Base-by-base conservation (phyloP, 2,888 invertebrate species). In the Cyclophora albipunctata region DNA sequence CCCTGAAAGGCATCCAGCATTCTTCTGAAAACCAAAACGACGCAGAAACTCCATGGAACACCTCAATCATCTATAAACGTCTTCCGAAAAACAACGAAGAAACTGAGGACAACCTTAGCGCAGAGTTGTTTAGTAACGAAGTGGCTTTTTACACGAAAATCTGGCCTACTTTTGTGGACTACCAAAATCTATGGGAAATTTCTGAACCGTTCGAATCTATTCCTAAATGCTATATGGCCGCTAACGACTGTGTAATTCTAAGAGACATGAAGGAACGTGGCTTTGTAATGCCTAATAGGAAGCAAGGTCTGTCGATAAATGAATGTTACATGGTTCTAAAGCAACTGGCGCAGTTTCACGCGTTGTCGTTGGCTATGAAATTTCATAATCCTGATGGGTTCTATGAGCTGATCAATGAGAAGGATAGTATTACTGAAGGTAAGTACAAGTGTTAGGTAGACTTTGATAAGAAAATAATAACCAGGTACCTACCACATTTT, bases 81-180 rank as follows among this genome's bases (percentile, higher is more conserved):
- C 76, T 94, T 7, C 94, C 94, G 0, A 91, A 92, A 57, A 93
- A 91, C 55, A 79, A 85, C 5, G 84, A 90, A 33, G 82, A 91
- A 37, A 80, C 93, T n/a, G 93, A 93, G 63, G 91, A 92, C 0
- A 93, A 90, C 65, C 93, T 93, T 72, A 93, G 93, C 66, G 93
- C 93, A 52, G 89, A 91, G 50, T 73, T 94, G 0, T 94, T 94
- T 69, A 90, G 91, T 64, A 94, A 94, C 62, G 94, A 94, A 74
- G 92, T 93, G 0, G 91, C 91, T 5, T 94, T 94, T 68, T 94
- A 94, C 67, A 93, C 90, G 40, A 90, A 90, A 61, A 92, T 93
- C 7, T 91, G 93, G 90, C 93, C 94, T 4, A 90, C 91, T n/a
- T 66, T 94, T 34, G 67, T 86, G 0, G 76, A 82, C 48, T 92